Evolutionary conservation across 1,140 invertebrate genomes (phyloP).

Genomic region (Trichogramma pretiosum): DNA sequence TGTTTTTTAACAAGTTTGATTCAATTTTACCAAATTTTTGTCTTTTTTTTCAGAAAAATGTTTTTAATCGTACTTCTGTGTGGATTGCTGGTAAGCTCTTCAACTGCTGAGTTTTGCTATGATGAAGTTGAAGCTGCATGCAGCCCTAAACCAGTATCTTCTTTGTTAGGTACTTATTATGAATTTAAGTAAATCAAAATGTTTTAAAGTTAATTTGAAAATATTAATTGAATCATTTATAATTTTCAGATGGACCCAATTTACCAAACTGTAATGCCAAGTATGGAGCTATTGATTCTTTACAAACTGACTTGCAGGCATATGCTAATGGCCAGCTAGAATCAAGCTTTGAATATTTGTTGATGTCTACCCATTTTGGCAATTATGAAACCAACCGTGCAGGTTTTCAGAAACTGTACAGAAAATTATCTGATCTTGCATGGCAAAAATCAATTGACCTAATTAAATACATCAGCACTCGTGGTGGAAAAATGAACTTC

Average conservation of each 20-base stretch:
- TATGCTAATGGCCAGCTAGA: slow-evolving; percentile 59
- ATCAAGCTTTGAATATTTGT: slow-evolving; percentile 62
- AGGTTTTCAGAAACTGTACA: slow-evolving; percentile 68
- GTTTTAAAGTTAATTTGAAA: slow-evolving; percentile 7
- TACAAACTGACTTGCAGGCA: slow-evolving; percentile 45
- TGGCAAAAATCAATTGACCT: slow-evolving; percentile 67
- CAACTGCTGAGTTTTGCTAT: slow-evolving; percentile 55
- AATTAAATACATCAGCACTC: slow-evolving; percentile 65
- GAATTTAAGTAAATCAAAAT: slow-evolving; percentile 11
- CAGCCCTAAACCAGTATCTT: slow-evolving; percentile 30
- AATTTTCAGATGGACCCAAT: slow-evolving; percentile 25
- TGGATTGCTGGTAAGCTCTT: slow-evolving; percentile 41
- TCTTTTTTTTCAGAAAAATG: slow-evolving; percentile 37
- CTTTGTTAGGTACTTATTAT: slow-evolving; percentile 33
- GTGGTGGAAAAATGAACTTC: slow-evolving; percentile 53
- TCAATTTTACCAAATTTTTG: neutral
- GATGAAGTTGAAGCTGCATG: slow-evolving; percentile 52
- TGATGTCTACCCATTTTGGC: slow-evolving; percentile 67
- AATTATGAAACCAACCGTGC: slow-evolving; percentile 66
- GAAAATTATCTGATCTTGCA: slow-evolving; percentile 60
- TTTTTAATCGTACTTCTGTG: slow-evolving; percentile 46
- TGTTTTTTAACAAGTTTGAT: neutral
- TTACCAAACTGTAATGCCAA: slow-evolving; percentile 56
- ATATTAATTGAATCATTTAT: slow-evolving; percentile 13
- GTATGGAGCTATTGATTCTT: slow-evolving; percentile 52